These are phyloP conservation scores for Serrognathus titanus DNA, from an alignment of 2,888 invertebrate species.

Conservation along the genomic window DNA sequence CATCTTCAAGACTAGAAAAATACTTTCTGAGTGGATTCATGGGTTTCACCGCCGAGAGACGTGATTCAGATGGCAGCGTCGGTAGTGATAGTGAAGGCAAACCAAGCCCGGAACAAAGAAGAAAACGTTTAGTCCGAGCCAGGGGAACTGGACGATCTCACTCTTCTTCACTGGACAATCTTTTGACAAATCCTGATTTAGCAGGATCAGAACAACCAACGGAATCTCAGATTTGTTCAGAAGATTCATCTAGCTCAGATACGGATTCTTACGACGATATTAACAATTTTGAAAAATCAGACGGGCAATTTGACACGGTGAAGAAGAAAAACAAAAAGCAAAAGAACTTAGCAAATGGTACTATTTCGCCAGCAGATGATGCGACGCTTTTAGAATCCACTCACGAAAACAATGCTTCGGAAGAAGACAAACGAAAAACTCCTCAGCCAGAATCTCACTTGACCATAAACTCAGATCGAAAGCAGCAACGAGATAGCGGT, in stretches of 20 bases:
- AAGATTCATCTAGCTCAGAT: conserved; percentile 64
- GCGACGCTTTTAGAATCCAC: conserved; percentile 50
- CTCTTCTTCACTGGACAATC: conserved; percentile 76
- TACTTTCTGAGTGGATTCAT: conserved; percentile 85
- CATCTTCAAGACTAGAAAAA: conserved; percentile 82
- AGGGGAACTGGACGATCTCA: conserved; percentile 80
- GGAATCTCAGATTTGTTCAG: conserved; percentile 50
- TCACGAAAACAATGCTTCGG: conserved; percentile 61
- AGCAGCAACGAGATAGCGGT: conserved; percentile 82
- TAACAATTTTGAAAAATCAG: conserved; percentile 66
- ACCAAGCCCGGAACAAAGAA: conserved; percentile 81
- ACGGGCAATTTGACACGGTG: conserved; percentile 75
- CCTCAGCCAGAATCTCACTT: conserved; percentile 57
- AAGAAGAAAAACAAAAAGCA: conserved; percentile 81
- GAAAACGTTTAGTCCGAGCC: conserved; percentile 76
- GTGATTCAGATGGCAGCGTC: conserved; percentile 81
- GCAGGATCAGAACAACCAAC: conserved; percentile 42
- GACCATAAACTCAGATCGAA: conserved; percentile 59
- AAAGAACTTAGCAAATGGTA: conserved; percentile 44
- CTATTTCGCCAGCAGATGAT: conserved; percentile 61
- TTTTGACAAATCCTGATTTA: conserved; percentile 62
- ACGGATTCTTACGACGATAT: conserved; percentile 68
- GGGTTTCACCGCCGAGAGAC: conserved; percentile 73
- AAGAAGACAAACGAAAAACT: conserved; percentile 65
- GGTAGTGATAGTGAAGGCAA: conserved; percentile 88